A percentile compares a stretch with the other conserved stretches of the same genome.
phyloP scores from a whole-genome alignment of 2,797 vertebrate genomes.

The Crenuchus spilurus region DNA sequence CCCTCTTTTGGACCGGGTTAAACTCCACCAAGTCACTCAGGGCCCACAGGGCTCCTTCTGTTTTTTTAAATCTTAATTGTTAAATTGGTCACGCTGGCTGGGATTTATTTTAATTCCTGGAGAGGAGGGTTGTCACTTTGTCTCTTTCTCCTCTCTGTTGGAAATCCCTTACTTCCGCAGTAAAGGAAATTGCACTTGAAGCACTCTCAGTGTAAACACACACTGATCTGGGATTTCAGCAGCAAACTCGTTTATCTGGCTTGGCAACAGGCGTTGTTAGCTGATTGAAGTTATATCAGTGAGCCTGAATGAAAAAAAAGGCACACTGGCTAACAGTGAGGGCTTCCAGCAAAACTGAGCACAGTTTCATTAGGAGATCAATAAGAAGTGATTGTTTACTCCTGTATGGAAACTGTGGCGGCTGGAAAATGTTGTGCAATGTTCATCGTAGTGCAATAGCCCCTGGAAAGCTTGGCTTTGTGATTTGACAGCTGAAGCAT shows the following conservation, averaged over 20 bases:
- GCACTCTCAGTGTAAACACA: slow-evolving; percentile 39
- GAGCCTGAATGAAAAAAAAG: slow-evolving; percentile 30
- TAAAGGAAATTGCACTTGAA: slow-evolving; percentile 48
- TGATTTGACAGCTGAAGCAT: slow-evolving; percentile 1
- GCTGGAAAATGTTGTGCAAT: slow-evolving; percentile 45
- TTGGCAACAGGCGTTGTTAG: slow-evolving; percentile 37
- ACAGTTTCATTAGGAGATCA: slow-evolving; percentile 57
- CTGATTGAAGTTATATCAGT: slow-evolving; percentile 50
- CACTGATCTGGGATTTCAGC: slow-evolving; percentile 42
- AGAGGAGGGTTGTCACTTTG: slow-evolving; percentile 39
- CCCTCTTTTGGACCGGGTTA: slow-evolving; percentile 28
- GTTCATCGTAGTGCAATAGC: slow-evolving; percentile 42
- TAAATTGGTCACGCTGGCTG: slow-evolving; percentile 58
- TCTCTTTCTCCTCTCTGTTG: slow-evolving; percentile 29
- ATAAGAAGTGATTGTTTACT: slow-evolving; percentile 50
- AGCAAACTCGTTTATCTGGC: slow-evolving; percentile 50
- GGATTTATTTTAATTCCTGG: slow-evolving; percentile 57
- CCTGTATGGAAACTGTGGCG: slow-evolving; percentile 41
- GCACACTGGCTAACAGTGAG: slow-evolving; percentile 17
- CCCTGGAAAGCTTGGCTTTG: slow-evolving; percentile 26
- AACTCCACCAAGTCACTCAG: slow-evolving; percentile 40
- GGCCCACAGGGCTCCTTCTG: slow-evolving; percentile 20
- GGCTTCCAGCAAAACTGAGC: slow-evolving; percentile 32
- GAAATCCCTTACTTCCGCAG: slow-evolving; percentile 46
- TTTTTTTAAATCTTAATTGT: slow-evolving; percentile 56